Base-by-base conservation (phyloP, 2,113 vertebrate genomes). In the Dendropsophus ebraccatus region DNA sequence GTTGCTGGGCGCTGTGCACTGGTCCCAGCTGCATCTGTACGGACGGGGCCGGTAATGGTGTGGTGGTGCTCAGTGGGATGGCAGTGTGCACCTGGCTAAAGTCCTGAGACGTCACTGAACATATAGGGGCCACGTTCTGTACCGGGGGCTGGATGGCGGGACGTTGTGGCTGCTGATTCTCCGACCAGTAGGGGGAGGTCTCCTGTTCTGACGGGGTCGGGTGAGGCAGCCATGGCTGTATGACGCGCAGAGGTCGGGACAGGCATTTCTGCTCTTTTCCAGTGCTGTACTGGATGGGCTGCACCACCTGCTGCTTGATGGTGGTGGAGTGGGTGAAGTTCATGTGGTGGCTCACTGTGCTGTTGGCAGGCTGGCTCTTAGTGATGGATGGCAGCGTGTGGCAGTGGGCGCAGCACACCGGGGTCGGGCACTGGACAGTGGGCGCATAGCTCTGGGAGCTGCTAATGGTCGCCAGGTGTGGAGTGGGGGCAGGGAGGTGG, bases 381-480 rank as follows among this genome's bases (percentile, higher is more conserved):
- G 77, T 92, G 1, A 91, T 73, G 2, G 93, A 92, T 0, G 93
- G 91, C 23, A 87, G 0, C 0, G 90, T 88, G 56, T 94, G 85
- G 87, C 96, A 95, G 84, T 94, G 96, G 0, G 96, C 93, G 75
- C 97, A 98, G 83, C 97, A 98, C 70, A 94, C 25, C 2, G 97
- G 94, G 0, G 91, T 88, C 0, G 92, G 89, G 25, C 92, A 91
- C 85, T 95, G 94, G n/a, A 92, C 88, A 2, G 94, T 94, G 54
- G 93, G 30, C 69, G 95, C 95, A 89, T 95, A 95, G 60, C 92
- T 94, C 25, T 93, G 97, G 21, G 92, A 85, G 6, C 94, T 92
- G 67, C 90, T 94, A 54, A 90, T 90, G 54, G 93, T 87, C 37
- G 95, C 92, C 72, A 93, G 96, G 81, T 94, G 96, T 0, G 95